A percentile compares a stretch with the other conserved stretches of the same genome.
phyloP scores from a whole-genome alignment of 2,888 invertebrate species.

The Diarsia dahlii region DNA sequence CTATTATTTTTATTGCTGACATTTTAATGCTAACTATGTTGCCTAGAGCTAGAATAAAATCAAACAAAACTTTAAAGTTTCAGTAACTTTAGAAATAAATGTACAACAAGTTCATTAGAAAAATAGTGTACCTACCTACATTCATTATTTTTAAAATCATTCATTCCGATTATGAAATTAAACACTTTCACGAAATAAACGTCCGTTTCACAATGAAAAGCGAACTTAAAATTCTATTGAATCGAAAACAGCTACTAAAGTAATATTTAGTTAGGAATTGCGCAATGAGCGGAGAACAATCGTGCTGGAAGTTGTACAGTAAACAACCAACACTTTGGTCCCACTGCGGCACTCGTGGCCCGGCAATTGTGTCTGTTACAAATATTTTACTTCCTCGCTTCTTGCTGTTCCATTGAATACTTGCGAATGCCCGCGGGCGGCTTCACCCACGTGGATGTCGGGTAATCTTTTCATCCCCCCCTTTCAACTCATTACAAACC shows the following conservation, averaged over 20 bases:
- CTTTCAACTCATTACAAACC: too few relatives aligned
- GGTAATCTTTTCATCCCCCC: too few relatives aligned
- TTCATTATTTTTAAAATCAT: not conserved
- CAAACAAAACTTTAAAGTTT: too few relatives aligned
- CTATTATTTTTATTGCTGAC: too few relatives aligned
- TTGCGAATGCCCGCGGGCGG: too few relatives aligned
- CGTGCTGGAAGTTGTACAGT: slow-evolving; percentile 15
- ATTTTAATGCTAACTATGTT: too few relatives aligned
- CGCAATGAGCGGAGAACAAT: slow-evolving; percentile 15
- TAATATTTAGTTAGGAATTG: slow-evolving; percentile 24
- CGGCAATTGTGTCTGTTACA: slow-evolving; percentile 22
- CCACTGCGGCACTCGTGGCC: not conserved
- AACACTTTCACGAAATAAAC: not conserved
- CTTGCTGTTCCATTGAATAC: slow-evolving; percentile 3
- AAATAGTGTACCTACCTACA: not conserved
- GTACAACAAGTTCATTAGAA: not conserved
- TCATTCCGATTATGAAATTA: not conserved
- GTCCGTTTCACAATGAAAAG: not conserved
- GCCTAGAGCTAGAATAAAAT: too few relatives aligned
- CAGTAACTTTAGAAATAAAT: not conserved
- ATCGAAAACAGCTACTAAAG: slow-evolving; percentile 9
- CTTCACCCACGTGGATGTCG: too few relatives aligned
- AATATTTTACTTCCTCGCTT: slow-evolving; percentile 17
- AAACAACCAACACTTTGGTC: slow-evolving; percentile 14
- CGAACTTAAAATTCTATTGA: not conserved